Base-by-base conservation (phyloP, 2,797 vertebrate genomes). In the Australoheros facetus region DNA sequence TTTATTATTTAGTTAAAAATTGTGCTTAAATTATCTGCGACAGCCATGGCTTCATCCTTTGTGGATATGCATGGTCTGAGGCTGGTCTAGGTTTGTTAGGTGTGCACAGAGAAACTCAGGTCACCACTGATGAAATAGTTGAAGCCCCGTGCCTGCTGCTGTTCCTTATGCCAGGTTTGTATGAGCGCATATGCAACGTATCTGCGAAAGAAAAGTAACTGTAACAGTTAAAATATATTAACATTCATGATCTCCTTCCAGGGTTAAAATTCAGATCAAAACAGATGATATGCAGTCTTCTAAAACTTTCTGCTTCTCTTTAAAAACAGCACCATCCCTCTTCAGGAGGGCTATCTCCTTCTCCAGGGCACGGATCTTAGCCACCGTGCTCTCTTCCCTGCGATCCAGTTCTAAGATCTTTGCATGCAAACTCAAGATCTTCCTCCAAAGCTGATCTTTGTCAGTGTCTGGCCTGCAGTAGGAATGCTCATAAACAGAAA, bases 361-460 rank as follows among this genome's bases (percentile, higher is more conserved):
- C 94, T 97, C 97, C 75, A 97, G 92, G 55, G 94, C 93, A 19
- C 85, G 95, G 66, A 97, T 92, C 78, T 96, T 96, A 45, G 91
- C 93, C 86, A 97, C 66, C 2, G 96, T 97, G 85, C 91, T 93
- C 74, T 95, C 92, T 75, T 97, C 97, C 75, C 96, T 94, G 70
- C 92, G 93, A 84, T 96, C 96, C 78, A 97, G 94, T 34, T 95
- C 93, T 77, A 94, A 91, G 75, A 97, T 94, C 88, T 97, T 97
- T 37, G 95, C 93, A 73, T 97, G 95, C 7, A 98, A 93, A 81
- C 94, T 95, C 56, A 94, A 91, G 83, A 97, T 96, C 84, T 96
- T 97, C 79, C 94, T 92, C 96, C 96, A 97, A 19, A 97, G 95
- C 80, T 96, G 93, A 73, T 96, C 95, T 84, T 90, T 96, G 91